These are phyloP conservation scores for Bombylius discolor DNA, from an alignment of 2,888 invertebrate species.

Conservation along the genomic window DNA sequence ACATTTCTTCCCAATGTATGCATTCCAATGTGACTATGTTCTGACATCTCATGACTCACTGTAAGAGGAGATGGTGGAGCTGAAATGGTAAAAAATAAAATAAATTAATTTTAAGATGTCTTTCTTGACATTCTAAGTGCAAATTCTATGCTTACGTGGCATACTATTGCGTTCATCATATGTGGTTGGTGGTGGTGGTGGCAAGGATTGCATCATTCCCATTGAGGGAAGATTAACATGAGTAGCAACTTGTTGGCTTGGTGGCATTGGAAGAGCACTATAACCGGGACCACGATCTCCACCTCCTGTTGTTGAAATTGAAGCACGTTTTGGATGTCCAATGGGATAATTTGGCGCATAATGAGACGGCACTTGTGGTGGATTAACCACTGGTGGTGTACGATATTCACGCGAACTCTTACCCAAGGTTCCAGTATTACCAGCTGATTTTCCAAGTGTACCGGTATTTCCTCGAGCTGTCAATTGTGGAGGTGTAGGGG, in stretches of 20 bases:
- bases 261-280: slow-evolving; percentile 64
- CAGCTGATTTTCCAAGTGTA: slow-evolving; percentile 36
- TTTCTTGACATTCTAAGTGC: no score
- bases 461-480: slow-evolving; percentile 36
- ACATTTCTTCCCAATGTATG: slow-evolving; percentile 39
- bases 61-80: slow-evolving; percentile 76
- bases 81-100: slow-evolving; percentile 27
- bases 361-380: slow-evolving; percentile 92
- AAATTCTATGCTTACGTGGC: slow-evolving; percentile 57
- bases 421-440: slow-evolving; percentile 46
- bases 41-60: slow-evolving; percentile 43
- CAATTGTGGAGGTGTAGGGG: slow-evolving; percentile 86
- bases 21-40: slow-evolving; percentile 40
- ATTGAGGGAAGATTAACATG: slow-evolving; percentile 44
- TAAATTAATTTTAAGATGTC: no score
- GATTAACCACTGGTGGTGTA: slow-evolving; percentile 92
- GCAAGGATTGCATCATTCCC: slow-evolving; percentile 80
- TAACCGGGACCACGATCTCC: slow-evolving; percentile 64
- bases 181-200: slow-evolving; percentile 52
- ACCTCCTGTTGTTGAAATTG: slow-evolving; percentile 31
- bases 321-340: slow-evolving; percentile 54
- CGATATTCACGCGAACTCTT: slow-evolving; percentile 73
- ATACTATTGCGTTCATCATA: slow-evolving; percentile 54
- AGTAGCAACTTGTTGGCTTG: slow-evolving; percentile 39
- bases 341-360: slow-evolving; percentile 91